Evolutionary conservation across 2,797 vertebrate genomes (phyloP).

Genomic region (Chromis chromis): DNA sequence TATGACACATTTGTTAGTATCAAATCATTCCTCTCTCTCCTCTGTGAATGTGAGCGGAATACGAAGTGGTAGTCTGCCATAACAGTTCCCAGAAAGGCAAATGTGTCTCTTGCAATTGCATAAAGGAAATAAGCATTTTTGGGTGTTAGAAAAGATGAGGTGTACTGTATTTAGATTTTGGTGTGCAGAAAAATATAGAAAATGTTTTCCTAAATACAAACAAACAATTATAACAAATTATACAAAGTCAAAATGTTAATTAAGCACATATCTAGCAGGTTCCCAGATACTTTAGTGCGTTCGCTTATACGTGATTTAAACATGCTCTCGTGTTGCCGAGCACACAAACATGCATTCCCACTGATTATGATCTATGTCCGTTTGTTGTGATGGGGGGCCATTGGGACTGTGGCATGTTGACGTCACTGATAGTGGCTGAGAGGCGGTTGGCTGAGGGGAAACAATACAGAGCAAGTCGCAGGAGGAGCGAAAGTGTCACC

Average conservation of each 20-base stretch:
- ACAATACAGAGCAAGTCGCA: slow-evolving; percentile 52
- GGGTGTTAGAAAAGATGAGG: neutral
- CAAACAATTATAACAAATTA: neutral
- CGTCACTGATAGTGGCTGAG: slow-evolving; percentile 59
- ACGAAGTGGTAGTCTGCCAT: slow-evolving; percentile 41
- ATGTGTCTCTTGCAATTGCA: slow-evolving; percentile 25
- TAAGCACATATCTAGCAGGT: neutral
- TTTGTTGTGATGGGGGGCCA: slow-evolving; percentile 49
- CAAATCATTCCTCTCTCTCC: slow-evolving; percentile 67
- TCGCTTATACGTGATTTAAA: neutral
- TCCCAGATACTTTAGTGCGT: slow-evolving; percentile 1
- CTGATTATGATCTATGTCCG: slow-evolving; percentile 52
- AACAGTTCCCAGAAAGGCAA: slow-evolving; percentile 26
- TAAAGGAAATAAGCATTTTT: neutral
- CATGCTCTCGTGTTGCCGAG: slow-evolving; percentile 1
- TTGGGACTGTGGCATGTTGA: slow-evolving; percentile 47
- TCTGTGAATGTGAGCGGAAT: slow-evolving; percentile 57
- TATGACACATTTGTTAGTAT: slow-evolving; percentile 75
- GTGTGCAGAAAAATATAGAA: neutral
- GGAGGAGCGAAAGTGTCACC: slow-evolving; percentile 49
- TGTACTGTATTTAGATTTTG: neutral
- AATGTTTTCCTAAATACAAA: neutral
- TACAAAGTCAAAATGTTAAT: neutral
- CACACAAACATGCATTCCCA: slow-evolving; percentile 22
- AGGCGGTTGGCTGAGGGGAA: slow-evolving; percentile 56